These are phyloP conservation scores for Meriones unguiculatus DNA, from an alignment of 2,113 vertebrate genomes.

Conservation along the genomic window DNA sequence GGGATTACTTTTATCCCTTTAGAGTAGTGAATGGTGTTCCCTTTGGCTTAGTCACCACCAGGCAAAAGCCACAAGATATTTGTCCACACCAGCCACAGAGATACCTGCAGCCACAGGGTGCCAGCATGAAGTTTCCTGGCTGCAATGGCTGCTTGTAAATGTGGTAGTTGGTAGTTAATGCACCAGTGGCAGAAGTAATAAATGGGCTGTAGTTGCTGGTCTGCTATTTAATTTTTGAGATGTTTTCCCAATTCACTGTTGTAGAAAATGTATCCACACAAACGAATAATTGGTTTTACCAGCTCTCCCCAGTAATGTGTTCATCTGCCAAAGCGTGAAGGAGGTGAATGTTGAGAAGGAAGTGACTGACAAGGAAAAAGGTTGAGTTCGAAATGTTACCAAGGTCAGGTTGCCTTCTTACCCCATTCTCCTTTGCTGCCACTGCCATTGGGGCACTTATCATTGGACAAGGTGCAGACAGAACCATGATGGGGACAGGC, in stretches of 20 bases:
- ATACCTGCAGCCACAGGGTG: accelerated
- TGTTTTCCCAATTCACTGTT: background rate
- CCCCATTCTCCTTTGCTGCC: accelerated
- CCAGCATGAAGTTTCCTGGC: background rate
- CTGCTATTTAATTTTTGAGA: background rate
- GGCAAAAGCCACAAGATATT: background rate
- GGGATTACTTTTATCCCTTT: accelerated
- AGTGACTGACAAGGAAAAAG: accelerated
- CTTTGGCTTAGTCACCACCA: background rate
- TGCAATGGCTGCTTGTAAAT: background rate
- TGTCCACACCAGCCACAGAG: accelerated
- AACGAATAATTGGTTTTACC: background rate
- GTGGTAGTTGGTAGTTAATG: background rate
- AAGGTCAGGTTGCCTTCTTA: too few species aligned
- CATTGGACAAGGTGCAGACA: too few species aligned
- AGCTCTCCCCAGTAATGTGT: background rate
- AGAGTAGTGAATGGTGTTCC: accelerated
- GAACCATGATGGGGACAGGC: background rate
- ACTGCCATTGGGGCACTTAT: background rate
- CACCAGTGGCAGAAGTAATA: background rate
- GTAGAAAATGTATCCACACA: conserved; percentile 9
- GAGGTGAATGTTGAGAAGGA: background rate
- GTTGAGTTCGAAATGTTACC: too few species aligned
- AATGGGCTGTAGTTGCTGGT: background rate
- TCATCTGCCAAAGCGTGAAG: background rate